These are phyloP conservation scores for Drosophila jambulina DNA, from an alignment of 1,140 invertebrate species.

Conservation along the genomic window DNA sequence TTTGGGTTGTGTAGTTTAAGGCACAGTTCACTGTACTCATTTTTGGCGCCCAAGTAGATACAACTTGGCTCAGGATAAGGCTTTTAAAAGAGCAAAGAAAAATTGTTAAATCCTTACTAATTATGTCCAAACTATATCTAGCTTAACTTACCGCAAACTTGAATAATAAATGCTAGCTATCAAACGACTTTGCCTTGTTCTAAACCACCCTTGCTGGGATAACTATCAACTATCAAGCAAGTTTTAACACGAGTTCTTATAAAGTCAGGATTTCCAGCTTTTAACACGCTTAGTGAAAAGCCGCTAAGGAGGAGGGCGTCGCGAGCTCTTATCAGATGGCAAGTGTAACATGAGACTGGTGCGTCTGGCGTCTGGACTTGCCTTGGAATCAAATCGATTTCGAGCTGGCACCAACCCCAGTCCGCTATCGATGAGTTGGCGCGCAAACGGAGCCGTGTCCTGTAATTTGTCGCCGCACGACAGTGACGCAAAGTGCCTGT, in stretches of 20 bases:
- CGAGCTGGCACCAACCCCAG: slow-evolving; percentile 31
- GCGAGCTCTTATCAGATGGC: slow-evolving; percentile 49
- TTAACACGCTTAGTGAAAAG: background rate
- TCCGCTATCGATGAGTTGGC: slow-evolving; percentile 52
- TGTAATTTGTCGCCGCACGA: slow-evolving; percentile 70
- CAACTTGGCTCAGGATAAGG: background rate
- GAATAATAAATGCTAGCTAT: background rate
- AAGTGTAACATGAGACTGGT: slow-evolving; percentile 63
- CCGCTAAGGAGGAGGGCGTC: slow-evolving; percentile 5
- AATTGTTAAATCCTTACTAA: background rate
- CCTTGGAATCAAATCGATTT: slow-evolving; percentile 73
- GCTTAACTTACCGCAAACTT: background rate
- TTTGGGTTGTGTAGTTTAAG: background rate
- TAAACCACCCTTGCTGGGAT: background rate
- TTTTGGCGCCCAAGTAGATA: slow-evolving; percentile 39
- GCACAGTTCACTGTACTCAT: slow-evolving; percentile 42
- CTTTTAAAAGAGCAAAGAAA: background rate
- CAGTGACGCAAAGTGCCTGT: slow-evolving; percentile 48
- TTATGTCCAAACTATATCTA: background rate
- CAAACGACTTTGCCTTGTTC: background rate
- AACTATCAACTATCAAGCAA: background rate
- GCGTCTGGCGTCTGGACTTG: slow-evolving; percentile 53
- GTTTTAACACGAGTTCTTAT: too few species aligned
- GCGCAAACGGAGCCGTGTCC: slow-evolving; percentile 54
- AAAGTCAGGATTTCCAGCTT: background rate